Percentiles rank a stretch among this genome's conserved stretches.
These are phyloP conservation scores for Allobates femoralis DNA, from an alignment of 2,797 vertebrate species.

Conservation along the genomic window DNA sequence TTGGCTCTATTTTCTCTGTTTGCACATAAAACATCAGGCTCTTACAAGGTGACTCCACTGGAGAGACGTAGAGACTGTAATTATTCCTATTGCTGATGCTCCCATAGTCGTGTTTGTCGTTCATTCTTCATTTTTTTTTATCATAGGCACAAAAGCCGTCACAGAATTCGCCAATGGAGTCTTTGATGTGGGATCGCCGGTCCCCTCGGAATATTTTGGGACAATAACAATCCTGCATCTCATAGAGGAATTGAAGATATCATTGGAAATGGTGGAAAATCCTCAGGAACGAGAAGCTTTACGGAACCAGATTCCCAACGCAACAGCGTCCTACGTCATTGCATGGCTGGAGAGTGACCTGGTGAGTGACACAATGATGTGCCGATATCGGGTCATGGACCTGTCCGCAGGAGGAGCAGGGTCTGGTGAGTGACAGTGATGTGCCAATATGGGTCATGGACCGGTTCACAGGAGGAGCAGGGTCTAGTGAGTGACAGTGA, in stretches of 20 bases:
- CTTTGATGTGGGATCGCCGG: conserved; percentile 73
- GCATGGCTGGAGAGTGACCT: conserved; percentile 80
- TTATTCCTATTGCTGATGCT: not conserved
- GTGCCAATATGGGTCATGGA: too few relatives aligned
- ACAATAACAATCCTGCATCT: conserved; percentile 81
- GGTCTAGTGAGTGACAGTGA: too few relatives aligned
- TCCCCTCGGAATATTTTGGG: conserved; percentile 73
- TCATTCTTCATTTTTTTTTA: not conserved
- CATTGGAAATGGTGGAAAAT: conserved; percentile 79
- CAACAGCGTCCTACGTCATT: conserved; percentile 79
- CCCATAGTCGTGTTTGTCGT: not conserved
- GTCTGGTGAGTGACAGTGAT: too few relatives aligned
- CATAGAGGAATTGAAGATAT: conserved; percentile 82
- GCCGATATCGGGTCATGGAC: too few relatives aligned
- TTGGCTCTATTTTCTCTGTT: not conserved
- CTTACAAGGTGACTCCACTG: not conserved
- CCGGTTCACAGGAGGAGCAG: too few relatives aligned
- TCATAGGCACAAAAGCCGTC: conserved; percentile 81
- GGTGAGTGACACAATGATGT: conserved; percentile 75
- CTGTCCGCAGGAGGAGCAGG: too few relatives aligned
- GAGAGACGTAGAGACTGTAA: not conserved
- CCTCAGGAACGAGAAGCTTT: conserved; percentile 78
- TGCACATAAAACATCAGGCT: not conserved
- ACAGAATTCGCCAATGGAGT: conserved; percentile 77
- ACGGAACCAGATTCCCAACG: conserved; percentile 78